These are phyloP conservation scores for Lordiphosa collinella DNA, from an alignment of 1,140 invertebrate genomes.

Conservation along the genomic window DNA sequence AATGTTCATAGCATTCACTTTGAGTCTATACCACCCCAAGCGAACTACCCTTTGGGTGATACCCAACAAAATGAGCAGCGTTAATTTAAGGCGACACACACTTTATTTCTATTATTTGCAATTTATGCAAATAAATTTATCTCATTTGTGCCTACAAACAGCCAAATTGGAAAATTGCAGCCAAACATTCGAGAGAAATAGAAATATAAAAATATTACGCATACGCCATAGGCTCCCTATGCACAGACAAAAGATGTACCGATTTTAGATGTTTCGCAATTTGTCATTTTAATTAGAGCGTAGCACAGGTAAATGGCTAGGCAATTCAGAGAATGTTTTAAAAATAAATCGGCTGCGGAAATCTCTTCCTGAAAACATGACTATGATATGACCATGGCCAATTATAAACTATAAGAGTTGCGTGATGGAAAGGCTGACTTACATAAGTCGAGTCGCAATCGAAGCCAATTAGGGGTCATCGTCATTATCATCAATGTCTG, in stretches of 20 bases:
- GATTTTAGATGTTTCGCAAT: slow-evolving; percentile 27
- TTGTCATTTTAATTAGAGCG: slow-evolving; percentile 49
- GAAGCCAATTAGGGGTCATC: slow-evolving; percentile 63
- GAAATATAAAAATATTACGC: slow-evolving; percentile 31
- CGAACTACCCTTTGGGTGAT: not conserved
- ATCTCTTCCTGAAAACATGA: slow-evolving; percentile 23
- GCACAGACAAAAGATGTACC: slow-evolving; percentile 15
- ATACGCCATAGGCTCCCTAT: slow-evolving; percentile 15
- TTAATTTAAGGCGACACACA: not conserved
- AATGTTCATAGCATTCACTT: no score
- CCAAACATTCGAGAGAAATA: slow-evolving; percentile 27
- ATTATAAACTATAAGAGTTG: slow-evolving; percentile 17
- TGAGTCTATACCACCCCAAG: not conserved
- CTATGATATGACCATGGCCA: slow-evolving; percentile 26
- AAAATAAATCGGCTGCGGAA: slow-evolving; percentile 18
- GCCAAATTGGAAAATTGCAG: slow-evolving; percentile 42
- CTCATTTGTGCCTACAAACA: slow-evolving; percentile 3
- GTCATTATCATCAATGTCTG: slow-evolving; percentile 23
- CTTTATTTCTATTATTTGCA: slow-evolving; percentile 2
- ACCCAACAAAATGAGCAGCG: slow-evolving; percentile 10
- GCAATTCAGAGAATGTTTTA: not conserved
- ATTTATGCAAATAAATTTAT: slow-evolving; percentile 36
- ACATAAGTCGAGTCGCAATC: slow-evolving; percentile 28
- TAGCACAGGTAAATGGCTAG: slow-evolving; percentile 19
- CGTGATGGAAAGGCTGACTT: slow-evolving; percentile 25